Base-by-base conservation (phyloP, 2,113 vertebrate species). In the Nyctereutes procyonoides region DNA sequence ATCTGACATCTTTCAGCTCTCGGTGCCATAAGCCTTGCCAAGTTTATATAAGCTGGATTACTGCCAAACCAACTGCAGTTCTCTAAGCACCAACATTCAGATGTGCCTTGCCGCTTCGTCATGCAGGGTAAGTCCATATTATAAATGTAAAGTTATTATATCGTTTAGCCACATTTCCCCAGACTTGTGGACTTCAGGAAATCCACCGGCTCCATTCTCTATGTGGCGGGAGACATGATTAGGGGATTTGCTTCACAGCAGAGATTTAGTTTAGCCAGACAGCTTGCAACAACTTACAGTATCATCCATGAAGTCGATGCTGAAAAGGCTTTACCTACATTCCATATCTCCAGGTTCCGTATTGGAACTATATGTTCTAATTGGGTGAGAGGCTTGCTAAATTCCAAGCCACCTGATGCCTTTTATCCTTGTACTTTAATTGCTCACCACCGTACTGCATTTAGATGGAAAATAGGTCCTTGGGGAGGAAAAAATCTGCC, bases 1-100 rank as follows among this genome's bases (percentile, higher is more conserved):
- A 53, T 87, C 87, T 95, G 97, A 93, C 90, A 60, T 85, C 62
- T 93, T 81, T 90, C 48, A 90, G 84, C 69, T 26, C 87, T 65
- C 19, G 26, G 32, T 65, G 87, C 73, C 82, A 0, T n/a, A 79
- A 93, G 65, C 13, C 7, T 85, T 67, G 76, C 96, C 98, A 95
- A 96, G 88, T 93, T 92, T 88, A 88, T 38, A 83, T 88, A 79
- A 96, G n/a, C 67, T 97, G 95, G 95, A 88, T 0, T 32, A 15
- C 71, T 85, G 84, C 92, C 97, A 97, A 90, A 86, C 79, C 85
- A 95, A 90, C 90, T 86, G 26, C 32, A 74, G n/a, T 88, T 97
- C 94, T 91, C 90, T 88, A 74, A 95, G 62, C 51, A 93, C 73
- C 62, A 65, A 88, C 88, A 88, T 55, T 58, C 62, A 79, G 43